Base-by-base conservation (phyloP, 2,888 invertebrate species). In the Parochlus steinenii region DNA sequence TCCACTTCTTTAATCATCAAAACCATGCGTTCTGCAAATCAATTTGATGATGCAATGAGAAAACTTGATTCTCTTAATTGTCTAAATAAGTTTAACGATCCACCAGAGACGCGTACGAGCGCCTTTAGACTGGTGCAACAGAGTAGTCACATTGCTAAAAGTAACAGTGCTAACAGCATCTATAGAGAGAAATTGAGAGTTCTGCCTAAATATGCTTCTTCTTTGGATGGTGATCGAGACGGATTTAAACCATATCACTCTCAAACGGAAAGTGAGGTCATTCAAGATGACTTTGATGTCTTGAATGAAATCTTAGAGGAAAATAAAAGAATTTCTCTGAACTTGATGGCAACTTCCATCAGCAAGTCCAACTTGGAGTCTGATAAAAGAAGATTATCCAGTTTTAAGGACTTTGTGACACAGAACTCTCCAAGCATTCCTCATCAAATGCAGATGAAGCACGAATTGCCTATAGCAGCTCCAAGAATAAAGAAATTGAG, bases 21-120 rank as follows among this genome's bases (percentile, higher is more conserved):
- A 40, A 58, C 58, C 2, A 52, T 58, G 45, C 53, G 55, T 11
- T 56, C 57, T 11, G 55, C 57, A 16, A 56, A 45, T 40, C 54
- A 57, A 43, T 58, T 57, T 43, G 58, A 58, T 45, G 58, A 58
- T 40, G 55, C 57, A 20, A 56, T 57, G 55, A 48, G 54, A 20
- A 52, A 54, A 10, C 41, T 58, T 30, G 53, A 32, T 10, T 23
- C 24, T 24, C n/a, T 5, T 3, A 6, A 24, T 24, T 12, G 12
- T n/a, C 12, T 12, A 24, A 6, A 5, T 11, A 12, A 24, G n/a
- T 11, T 5, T 24, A 24, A 24, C 4, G 29, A 28, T 4, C 34
- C 31, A 18, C 31, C 24, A 16, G 11, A 28, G 12, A 28, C 38
- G 12, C 23, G 27, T 20, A 35, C 29, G 5, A 31, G 32, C 23